Evolutionary conservation across 2,888 invertebrate species (phyloP).

Genomic region (Camptogramma bilineatum): DNA sequence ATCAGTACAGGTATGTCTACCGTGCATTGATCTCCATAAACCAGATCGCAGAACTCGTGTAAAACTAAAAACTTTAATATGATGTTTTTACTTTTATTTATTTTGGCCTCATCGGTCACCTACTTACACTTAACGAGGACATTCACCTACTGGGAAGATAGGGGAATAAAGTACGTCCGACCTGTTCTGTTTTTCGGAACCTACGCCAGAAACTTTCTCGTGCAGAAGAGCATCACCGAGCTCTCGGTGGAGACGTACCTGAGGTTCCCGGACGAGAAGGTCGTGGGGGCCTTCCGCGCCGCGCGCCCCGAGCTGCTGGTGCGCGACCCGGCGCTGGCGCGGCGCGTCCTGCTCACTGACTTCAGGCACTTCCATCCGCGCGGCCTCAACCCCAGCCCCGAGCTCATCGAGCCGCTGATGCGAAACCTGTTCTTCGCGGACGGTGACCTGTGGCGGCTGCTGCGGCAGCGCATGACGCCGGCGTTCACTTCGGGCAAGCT

Average conservation of each 20-base stretch:
- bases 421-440: conserved; percentile 67
- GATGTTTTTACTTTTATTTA: background rate
- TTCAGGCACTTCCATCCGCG: conserved; percentile 63
- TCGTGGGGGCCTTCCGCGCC: conserved; percentile 60
- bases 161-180: background rate
- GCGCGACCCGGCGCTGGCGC: conserved; percentile 63
- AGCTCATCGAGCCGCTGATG: conserved; percentile 58
- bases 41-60: background rate
- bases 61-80: background rate
- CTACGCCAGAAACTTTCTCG: background rate
- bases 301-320: conserved; percentile 58
- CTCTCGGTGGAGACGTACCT: conserved; percentile 55
- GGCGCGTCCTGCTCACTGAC: conserved; percentile 61
- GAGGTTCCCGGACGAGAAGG: conserved; percentile 62
- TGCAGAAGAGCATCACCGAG: conserved; percentile 54
- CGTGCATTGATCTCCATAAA: background rate
- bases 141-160: background rate
- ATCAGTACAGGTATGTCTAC: background rate
- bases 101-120: background rate
- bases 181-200: background rate
- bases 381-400: conserved; percentile 49
- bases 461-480: conserved; percentile 69
- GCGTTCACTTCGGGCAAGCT: conserved; percentile 69
- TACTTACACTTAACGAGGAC: background rate
- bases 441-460: conserved; percentile 67